Evolutionary conservation across 2,888 invertebrate species (phyloP).

Genomic region (Dermolepida albohirtum): DNA sequence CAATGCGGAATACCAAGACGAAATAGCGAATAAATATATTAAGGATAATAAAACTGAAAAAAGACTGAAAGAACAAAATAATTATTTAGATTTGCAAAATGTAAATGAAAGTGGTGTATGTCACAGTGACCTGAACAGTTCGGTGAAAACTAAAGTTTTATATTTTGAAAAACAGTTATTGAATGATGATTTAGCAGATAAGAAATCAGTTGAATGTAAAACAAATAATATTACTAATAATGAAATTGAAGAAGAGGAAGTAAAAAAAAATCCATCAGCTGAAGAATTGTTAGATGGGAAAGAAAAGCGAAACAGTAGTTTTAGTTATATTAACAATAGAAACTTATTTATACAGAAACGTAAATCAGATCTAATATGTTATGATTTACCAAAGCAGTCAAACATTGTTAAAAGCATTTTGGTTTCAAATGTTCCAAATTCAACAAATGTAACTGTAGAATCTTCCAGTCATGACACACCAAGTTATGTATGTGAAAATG

Average conservation of each 20-base stretch:
- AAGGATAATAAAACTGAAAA: background rate
- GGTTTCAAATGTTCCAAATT: slow-evolving; percentile 1
- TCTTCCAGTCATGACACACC: background rate
- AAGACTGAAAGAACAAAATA: background rate
- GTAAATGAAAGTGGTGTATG: background rate
- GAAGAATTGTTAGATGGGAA: background rate
- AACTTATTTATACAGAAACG: slow-evolving; percentile 25
- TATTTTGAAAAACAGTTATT: slow-evolving; percentile 11
- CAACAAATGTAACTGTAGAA: background rate
- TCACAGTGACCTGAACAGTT: background rate
- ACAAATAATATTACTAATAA: background rate
- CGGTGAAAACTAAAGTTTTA: slow-evolving; percentile 7
- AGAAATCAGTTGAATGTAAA: background rate
- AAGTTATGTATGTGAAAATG: background rate
- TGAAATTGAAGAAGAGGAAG: background rate
- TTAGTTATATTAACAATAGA: slow-evolving; percentile 7
- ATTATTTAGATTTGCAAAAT: background rate
- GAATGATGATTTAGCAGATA: background rate
- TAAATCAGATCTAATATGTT: slow-evolving; percentile 24
- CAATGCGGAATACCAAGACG: no score
- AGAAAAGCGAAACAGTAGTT: background rate
- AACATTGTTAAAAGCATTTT: slow-evolving; percentile 27
- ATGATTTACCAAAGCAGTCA: slow-evolving; percentile 26
- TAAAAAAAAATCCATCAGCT: background rate
- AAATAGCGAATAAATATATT: no score